phyloP scores from a whole-genome alignment of 2,113 vertebrate species.

The Jacana jacana region DNA sequence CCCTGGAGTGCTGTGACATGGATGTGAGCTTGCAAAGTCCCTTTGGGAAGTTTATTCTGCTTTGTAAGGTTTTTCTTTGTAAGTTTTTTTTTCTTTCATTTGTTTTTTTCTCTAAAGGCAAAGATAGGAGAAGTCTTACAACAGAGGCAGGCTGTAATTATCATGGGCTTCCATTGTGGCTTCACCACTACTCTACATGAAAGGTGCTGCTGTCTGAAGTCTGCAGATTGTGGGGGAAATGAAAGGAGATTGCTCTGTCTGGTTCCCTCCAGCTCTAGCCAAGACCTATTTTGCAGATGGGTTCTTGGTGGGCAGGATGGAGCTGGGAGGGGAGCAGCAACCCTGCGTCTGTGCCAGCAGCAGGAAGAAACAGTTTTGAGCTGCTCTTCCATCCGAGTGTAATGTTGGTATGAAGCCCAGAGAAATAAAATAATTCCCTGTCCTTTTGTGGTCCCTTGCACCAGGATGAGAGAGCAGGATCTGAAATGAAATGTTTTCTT shows the following conservation, averaged over 20 bases:
- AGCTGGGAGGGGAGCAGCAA: not conserved
- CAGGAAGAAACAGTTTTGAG: not conserved
- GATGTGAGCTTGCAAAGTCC: not conserved
- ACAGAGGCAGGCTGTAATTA: fast-evolving
- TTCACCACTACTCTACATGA: not conserved
- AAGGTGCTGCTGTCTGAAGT: not conserved
- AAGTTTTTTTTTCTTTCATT: not conserved
- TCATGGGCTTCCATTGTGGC: not conserved
- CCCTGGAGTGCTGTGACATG: fast-evolving
- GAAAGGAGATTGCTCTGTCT: not conserved
- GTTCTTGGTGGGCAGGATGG: not conserved
- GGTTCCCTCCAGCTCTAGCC: not conserved
- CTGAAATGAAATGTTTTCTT: not conserved
- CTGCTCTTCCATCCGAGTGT: not conserved
- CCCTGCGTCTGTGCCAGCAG: fast-evolving
- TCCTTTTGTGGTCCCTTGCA: not conserved
- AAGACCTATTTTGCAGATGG: not conserved
- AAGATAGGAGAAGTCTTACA: not conserved
- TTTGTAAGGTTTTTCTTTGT: not conserved
- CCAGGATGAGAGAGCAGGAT: not conserved
- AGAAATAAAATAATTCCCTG: not conserved
- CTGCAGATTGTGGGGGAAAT: not conserved
- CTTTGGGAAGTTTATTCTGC: not conserved
- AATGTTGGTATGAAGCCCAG: not conserved
- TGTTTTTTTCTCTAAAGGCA: not conserved